phyloP scores from a whole-genome alignment of 2,888 invertebrate genomes.

The Brachyopa scutellaris region DNA sequence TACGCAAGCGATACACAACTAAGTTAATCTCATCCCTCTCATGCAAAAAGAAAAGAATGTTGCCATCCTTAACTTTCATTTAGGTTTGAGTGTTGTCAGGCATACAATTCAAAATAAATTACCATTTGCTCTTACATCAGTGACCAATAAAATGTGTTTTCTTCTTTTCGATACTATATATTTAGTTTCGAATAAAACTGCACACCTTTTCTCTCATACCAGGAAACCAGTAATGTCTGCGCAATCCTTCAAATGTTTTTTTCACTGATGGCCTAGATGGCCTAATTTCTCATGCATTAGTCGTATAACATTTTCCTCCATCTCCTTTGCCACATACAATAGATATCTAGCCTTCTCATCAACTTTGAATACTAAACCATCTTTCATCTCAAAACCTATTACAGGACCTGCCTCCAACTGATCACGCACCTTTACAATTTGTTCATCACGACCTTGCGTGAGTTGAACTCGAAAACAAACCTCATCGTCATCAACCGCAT shows the following conservation, averaged over 20 bases:
- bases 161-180: constrained; percentile 79
- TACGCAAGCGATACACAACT: no score
- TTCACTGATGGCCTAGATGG: constrained; percentile 36
- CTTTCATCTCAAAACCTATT: constrained; percentile 75
- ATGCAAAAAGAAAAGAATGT: no score
- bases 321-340: constrained; percentile 43
- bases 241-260: constrained; percentile 33
- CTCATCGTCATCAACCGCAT: constrained; percentile 58
- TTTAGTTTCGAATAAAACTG: constrained; percentile 79
- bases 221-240: constrained; percentile 79
- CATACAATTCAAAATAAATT: no score
- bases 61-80: no score
- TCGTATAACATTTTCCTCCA: constrained; percentile 56
- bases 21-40: no score
- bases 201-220: constrained; percentile 77
- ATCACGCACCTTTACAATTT: neutral
- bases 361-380: constrained; percentile 75
- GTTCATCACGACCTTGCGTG: neutral
- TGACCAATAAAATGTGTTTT: constrained; percentile 29
- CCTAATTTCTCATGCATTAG: constrained; percentile 57
- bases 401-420: constrained; percentile 64
- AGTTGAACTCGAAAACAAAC: constrained; percentile 20
- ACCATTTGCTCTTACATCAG: no score
- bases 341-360: constrained; percentile 3
- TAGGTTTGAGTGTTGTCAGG: no score